These are phyloP conservation scores for Suillia variegata DNA, from an alignment of 2,888 invertebrate genomes.

Conservation along the genomic window DNA sequence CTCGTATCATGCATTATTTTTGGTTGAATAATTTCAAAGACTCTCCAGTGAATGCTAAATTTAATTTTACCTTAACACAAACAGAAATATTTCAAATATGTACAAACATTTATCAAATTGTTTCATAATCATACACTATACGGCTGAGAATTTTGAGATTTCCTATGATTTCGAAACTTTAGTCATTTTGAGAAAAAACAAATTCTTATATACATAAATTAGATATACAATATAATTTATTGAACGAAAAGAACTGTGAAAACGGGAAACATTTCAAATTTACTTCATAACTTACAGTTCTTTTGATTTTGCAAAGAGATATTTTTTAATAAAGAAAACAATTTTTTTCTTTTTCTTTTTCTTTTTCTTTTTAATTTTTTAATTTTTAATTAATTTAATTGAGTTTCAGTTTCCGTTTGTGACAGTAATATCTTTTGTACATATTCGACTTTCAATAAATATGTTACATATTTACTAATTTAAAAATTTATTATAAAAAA, in stretches of 20 bases:
- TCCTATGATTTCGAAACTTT: not conserved
- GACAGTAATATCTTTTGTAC: constrained; percentile 29
- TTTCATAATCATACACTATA: too few species aligned
- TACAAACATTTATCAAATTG: not conserved
- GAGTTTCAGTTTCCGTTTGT: constrained; percentile 4
- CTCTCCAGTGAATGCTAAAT: constrained; percentile 1
- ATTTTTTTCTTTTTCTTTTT: too few species aligned
- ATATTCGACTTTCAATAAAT: constrained; percentile 27
- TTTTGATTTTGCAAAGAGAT: constrained; percentile 23
- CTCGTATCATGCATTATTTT: not conserved
- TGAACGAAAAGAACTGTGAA: not conserved
- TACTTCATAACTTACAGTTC: constrained; percentile 35
- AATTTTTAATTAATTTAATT: constrained; percentile 12
- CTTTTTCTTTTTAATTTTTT: not conserved
- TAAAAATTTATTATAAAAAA: constrained; percentile 11
- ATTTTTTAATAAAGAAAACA: not conserved
- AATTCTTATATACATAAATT: not conserved
- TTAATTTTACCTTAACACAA: not conserved
- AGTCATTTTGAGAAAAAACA: not conserved
- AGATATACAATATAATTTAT: too few species aligned
- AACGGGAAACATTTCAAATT: constrained; percentile 22
- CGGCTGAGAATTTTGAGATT: too few species aligned
- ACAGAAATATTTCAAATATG: not conserved
- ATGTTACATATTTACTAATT: constrained; percentile 22
- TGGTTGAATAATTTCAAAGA: not conserved